A percentile compares a stretch with the other conserved stretches of the same genome.
phyloP scores from a whole-genome alignment of 2,113 vertebrate genomes.

The Indicator indicator region DNA sequence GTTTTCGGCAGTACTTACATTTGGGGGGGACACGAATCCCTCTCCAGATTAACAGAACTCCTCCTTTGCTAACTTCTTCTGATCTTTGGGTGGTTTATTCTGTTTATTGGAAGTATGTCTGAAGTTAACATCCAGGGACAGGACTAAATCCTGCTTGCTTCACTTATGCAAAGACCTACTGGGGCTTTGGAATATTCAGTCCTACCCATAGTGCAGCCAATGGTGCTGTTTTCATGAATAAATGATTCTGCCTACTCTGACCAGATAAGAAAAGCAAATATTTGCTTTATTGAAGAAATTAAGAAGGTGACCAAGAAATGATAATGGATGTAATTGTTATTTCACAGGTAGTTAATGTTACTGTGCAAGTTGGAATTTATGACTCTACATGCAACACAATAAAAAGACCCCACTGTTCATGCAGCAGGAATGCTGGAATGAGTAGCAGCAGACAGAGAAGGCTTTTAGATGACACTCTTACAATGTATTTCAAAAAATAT shows the following conservation, averaged over 20 bases:
- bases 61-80: slow-evolving; percentile 14
- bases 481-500: slow-evolving; percentile 42
- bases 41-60: background rate
- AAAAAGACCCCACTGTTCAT: background rate
- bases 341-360: slow-evolving; percentile 45
- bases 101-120: slow-evolving; percentile 12
- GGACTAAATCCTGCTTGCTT: slow-evolving; percentile 33
- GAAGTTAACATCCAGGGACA: slow-evolving; percentile 17
- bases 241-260: slow-evolving; percentile 23
- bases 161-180: slow-evolving; percentile 11
- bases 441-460: slow-evolving; percentile 15
- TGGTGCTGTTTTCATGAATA: slow-evolving; percentile 11
- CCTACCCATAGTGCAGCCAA: slow-evolving; percentile 13
- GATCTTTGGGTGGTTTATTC: background rate
- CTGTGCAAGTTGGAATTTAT: slow-evolving; percentile 17
- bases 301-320: slow-evolving; percentile 25
- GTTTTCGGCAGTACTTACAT: slow-evolving; percentile 5
- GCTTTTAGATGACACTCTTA: slow-evolving; percentile 39
- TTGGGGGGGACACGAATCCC: background rate
- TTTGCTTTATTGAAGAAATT: slow-evolving; percentile 45
- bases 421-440: slow-evolving; percentile 20
- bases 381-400: slow-evolving; percentile 17
- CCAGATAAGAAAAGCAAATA: slow-evolving; percentile 28
- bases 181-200: background rate
- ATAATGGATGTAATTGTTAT: slow-evolving; percentile 46